Evolutionary conservation across 2,113 vertebrate genomes (phyloP).

Genomic region (Glaucomys volans): DNA sequence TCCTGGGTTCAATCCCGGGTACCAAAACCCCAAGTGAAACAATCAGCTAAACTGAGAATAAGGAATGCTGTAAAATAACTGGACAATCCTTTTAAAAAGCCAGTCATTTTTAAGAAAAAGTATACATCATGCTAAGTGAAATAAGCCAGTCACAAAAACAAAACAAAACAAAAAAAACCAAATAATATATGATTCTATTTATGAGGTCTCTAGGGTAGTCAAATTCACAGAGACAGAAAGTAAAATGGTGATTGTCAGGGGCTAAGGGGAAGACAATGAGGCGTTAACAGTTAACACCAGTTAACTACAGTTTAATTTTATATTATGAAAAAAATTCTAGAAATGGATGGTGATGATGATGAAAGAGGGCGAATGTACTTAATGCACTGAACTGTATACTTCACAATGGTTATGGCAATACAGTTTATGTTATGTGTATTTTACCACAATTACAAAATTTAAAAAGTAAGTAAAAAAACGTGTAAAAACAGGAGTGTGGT

Average conservation of each 20-base stretch:
- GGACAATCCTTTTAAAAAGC: background rate
- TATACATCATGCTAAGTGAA: background rate
- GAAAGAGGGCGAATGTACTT: too few species aligned
- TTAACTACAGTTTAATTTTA: background rate
- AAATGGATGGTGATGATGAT: background rate
- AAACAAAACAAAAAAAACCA: conserved; percentile 30
- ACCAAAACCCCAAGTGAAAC: background rate
- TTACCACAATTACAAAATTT: conserved; percentile 19
- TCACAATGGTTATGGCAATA: background rate
- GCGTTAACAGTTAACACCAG: background rate
- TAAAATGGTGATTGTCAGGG: background rate
- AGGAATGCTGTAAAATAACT: background rate
- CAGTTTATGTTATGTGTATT: background rate
- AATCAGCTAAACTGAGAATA: background rate
- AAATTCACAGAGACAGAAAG: background rate
- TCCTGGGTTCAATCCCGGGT: too few species aligned
- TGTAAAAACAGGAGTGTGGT: background rate
- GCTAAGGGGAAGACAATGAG: background rate
- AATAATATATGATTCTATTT: background rate
- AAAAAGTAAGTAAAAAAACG: background rate
- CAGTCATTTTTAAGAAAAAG: background rate
- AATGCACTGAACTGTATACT: background rate
- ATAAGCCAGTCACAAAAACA: background rate
- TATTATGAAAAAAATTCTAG: background rate
- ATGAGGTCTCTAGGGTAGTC: background rate